Percentiles rank a stretch among this genome's conserved stretches.
Conservation (phyloP, 2,113 vertebrate genomes). For the Sigmodon hispidus region DNA sequence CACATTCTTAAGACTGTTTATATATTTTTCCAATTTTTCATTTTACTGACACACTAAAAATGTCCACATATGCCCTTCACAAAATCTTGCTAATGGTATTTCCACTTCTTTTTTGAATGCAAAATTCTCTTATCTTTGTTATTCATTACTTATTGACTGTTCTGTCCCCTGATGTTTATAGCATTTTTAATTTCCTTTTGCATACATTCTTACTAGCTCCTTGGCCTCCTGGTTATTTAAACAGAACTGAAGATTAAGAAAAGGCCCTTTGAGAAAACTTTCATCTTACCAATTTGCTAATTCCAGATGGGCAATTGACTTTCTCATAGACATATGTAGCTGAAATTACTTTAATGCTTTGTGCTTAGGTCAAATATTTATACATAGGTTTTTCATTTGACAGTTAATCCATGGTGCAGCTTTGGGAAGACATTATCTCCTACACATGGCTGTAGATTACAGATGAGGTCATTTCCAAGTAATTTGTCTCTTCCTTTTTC, state of each 20-base stretch:
- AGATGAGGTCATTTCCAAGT: conserved; percentile 70
- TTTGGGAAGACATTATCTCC: conserved; percentile 64
- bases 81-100: background rate
- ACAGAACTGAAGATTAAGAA: conserved; percentile 55
- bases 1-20: background rate
- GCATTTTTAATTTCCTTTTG: conserved; percentile 54
- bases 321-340: conserved; percentile 48
- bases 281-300: conserved; percentile 62
- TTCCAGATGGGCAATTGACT: conserved; percentile 58
- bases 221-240: conserved; percentile 62
- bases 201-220: background rate
- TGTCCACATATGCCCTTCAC: background rate
- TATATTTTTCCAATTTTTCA: background rate
- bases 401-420: conserved; percentile 68
- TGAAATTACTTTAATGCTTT: conserved; percentile 68
- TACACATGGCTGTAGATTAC: conserved; percentile 61
- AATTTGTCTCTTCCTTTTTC: conserved; percentile 69
- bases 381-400: conserved; percentile 68
- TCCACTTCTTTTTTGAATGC: conserved; percentile 11
- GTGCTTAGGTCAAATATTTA: conserved; percentile 69
- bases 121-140: conserved; percentile 50
- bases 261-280: conserved; percentile 51
- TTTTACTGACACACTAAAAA: background rate
- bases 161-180: background rate
- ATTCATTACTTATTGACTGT: conserved; percentile 48